Evolutionary conservation across 2,113 vertebrate genomes (phyloP).

Genomic region (Panthera uncia): DNA sequence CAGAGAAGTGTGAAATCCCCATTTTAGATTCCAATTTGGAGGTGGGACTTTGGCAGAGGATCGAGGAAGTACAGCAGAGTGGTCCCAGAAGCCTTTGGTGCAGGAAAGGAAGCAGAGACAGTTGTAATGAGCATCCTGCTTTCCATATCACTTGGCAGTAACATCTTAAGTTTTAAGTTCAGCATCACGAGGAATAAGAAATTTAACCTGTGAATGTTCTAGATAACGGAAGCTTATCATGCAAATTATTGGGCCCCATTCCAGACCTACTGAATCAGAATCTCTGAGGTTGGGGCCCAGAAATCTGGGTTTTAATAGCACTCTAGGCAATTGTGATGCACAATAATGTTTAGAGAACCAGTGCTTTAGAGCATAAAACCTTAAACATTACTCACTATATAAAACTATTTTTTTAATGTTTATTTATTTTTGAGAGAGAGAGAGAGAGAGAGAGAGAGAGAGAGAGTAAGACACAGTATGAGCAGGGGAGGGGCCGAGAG

Average conservation of each 20-base stretch:
- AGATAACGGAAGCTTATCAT: background rate
- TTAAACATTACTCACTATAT: background rate
- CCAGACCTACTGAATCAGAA: slow-evolving; percentile 17
- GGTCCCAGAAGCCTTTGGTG: background rate
- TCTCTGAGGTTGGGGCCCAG: background rate
- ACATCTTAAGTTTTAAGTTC: background rate
- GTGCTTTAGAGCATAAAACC: background rate
- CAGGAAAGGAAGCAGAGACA: background rate
- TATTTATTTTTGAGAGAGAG: no score
- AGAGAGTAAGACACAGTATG: no score
- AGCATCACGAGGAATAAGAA: background rate
- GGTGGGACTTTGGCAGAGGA: background rate
- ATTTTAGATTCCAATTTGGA: background rate
- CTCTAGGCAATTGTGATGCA: background rate
- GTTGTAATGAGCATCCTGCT: background rate
- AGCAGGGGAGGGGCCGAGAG: no score
- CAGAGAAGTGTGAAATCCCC: background rate
- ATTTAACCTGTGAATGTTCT: background rate
- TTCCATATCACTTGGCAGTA: background rate
- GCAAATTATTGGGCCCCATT: background rate
- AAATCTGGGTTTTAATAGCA: background rate
- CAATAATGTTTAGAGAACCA: background rate
- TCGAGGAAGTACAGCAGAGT: background rate
- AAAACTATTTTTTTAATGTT: background rate
- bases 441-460: no score